A percentile compares a stretch with the other conserved stretches of the same genome.
Evolutionary conservation across 2,797 vertebrate species (phyloP).

Genomic region (Hydrophis major): DNA sequence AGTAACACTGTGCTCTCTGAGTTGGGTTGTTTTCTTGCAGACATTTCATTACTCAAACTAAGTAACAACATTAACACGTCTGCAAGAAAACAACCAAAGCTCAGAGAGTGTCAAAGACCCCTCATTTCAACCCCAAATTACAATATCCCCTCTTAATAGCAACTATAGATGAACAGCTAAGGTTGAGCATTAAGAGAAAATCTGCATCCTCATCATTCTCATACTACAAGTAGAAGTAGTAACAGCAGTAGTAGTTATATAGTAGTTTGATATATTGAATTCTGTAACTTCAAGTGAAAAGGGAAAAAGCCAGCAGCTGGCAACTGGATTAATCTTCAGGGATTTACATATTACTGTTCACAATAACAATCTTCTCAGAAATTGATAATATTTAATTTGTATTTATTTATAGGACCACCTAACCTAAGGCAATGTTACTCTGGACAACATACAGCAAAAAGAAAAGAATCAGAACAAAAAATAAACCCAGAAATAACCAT

Average conservation of each 20-base stretch:
- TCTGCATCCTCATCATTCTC: background rate
- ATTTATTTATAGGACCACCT: background rate
- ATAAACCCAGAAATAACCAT: background rate
- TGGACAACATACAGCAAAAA: background rate
- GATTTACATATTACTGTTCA: background rate
- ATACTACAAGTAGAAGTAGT: background rate
- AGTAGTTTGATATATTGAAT: background rate
- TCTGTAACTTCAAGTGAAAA: background rate
- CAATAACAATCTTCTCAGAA: background rate
- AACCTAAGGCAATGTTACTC: background rate
- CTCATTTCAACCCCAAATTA: background rate
- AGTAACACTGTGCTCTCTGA: background rate
- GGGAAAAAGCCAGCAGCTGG: background rate
- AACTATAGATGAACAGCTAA: background rate
- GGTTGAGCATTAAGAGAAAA: background rate
- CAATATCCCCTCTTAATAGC: background rate
- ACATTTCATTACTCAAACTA: background rate
- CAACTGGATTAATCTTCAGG: background rate
- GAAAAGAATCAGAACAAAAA: background rate
- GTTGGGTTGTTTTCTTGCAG: background rate
- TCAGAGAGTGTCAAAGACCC: background rate
- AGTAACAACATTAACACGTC: background rate
- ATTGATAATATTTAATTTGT: background rate
- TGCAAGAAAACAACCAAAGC: background rate
- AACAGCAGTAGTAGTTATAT: background rate